Base-by-base conservation (phyloP, 2,888 invertebrate species). In the Agonopterix heracliana region DNA sequence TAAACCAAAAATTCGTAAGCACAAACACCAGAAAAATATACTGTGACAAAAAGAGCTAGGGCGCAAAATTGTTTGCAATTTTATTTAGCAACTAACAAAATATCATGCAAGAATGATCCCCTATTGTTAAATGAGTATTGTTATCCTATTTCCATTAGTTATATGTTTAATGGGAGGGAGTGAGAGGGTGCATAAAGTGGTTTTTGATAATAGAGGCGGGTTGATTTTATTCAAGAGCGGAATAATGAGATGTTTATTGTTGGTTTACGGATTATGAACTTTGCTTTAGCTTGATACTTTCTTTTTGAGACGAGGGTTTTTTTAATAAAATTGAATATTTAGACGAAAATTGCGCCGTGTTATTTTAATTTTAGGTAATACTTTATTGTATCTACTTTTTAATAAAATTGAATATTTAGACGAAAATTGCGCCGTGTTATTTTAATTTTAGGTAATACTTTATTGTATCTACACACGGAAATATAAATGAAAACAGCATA, bases 11-110 rank as follows among this genome's bases (percentile, higher is more conserved):
- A 9, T 38, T 38, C 38, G 54, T 56, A 63, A 34, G n/a, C 52
- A 63, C 63, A 50, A 36, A 46, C 38, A 38, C 10, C 10, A 38
- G 38, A n/a, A n/a, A 38, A n/a, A 38, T 38, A 38, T 10, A 17
- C 44, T 49, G 17, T 40, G 36, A 53, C 43, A 1, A 34, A 41
- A 8, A 26, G 14, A 38, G 9, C 10, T 38, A 38, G 9, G 38
- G 38, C 10, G 3, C 38, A 38, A n/a, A 38, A 38, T 38, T 38
- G 38, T 10, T 9, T 38, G 38, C 9, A n/a, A n/a, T n/a, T 9
- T 10, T 4, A n/a, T 38, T 38, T 38, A 7, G n/a, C 38, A 38
- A 38, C 38, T n/a, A n/a, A n/a, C 38, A 38, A 38, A n/a, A 38
- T 38, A 38, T n/a, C n/a, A n/a, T 9, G 38, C n/a, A n/a, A 38